Conservation (phyloP, 2,888 invertebrate genomes). For the Scaeva pyrastri region DNA sequence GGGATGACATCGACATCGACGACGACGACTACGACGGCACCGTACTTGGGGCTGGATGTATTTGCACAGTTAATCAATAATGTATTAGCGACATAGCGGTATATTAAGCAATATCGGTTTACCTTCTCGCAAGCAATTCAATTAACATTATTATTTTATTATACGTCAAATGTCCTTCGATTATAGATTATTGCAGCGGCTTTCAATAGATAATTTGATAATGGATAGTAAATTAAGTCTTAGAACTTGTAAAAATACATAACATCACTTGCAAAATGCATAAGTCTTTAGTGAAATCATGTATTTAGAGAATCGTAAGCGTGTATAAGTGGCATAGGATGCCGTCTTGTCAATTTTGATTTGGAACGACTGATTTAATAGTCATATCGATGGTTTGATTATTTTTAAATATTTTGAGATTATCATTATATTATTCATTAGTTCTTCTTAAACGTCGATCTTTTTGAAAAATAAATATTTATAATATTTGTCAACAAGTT, state of each 20-base stretch:
- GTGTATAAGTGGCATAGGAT: too few species aligned
- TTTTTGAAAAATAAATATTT: too few species aligned
- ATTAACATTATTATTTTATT: conserved; percentile 63
- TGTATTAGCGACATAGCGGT: conserved; percentile 61
- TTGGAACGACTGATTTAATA: too few species aligned
- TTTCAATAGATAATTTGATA: conserved; percentile 29
- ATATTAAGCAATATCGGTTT: conserved; percentile 63
- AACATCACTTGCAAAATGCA: too few species aligned
- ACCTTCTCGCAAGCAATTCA: conserved; percentile 59
- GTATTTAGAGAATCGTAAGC: not conserved
- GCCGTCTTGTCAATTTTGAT: too few species aligned
- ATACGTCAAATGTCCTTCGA: conserved; percentile 27
- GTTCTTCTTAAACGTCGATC: too few species aligned
- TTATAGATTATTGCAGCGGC: conserved; percentile 38
- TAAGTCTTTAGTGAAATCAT: not conserved
- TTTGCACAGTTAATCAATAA: conserved; percentile 74
- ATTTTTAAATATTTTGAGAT: too few species aligned
- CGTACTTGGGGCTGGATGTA: conserved; percentile 49
- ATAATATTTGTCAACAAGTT: too few species aligned
- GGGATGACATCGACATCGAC: conserved; percentile 18
- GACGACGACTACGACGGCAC: not conserved
- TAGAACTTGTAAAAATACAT: conserved; percentile 1
- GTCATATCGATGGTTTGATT: too few species aligned
- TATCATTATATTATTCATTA: too few species aligned
- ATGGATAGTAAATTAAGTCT: conserved; percentile 16